These are phyloP conservation scores for Melanotaenia duboulayi DNA, from an alignment of 2,113 vertebrate species.

Conservation along the genomic window DNA sequence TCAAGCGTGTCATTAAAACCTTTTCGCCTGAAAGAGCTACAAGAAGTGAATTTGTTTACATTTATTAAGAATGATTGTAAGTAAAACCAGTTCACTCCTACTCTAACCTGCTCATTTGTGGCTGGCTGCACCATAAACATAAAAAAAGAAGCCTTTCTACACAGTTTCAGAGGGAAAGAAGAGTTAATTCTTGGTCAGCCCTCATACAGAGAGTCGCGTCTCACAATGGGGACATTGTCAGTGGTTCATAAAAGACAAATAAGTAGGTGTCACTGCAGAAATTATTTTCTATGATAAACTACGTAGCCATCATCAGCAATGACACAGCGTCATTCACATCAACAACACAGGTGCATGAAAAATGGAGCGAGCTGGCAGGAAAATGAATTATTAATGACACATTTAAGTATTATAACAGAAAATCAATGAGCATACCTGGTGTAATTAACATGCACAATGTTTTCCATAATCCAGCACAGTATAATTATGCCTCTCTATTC, in stretches of 20 bases:
- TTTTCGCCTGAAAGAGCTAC: constrained; percentile 5
- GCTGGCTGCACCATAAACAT: neutral
- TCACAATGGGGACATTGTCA: constrained; percentile 63
- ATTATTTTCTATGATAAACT: constrained; percentile 74
- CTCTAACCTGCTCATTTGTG: neutral
- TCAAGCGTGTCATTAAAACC: neutral
- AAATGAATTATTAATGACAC: constrained; percentile 89
- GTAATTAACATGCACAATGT: constrained; percentile 87
- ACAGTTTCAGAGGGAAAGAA: constrained; percentile 1
- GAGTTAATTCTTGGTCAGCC: constrained; percentile 16
- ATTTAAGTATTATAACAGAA: constrained; percentile 87
- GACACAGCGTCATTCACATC: constrained; percentile 79
- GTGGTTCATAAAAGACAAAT: constrained; percentile 75
- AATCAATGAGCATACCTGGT: constrained; percentile 87
- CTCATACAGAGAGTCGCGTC: constrained; percentile 7
- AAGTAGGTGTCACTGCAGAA: constrained; percentile 74
- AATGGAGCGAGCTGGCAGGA: constrained; percentile 78
- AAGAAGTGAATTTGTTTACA: constrained; percentile 11
- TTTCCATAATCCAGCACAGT: constrained; percentile 84
- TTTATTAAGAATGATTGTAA: constrained; percentile 11
- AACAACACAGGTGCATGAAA: constrained; percentile 85
- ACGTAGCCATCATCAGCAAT: constrained; percentile 72
- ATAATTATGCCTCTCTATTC: constrained; percentile 87
- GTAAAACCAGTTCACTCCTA: constrained; percentile 4
- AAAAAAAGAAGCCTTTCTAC: constrained; percentile 23